phyloP scores from a whole-genome alignment of 2,888 invertebrate species.

The Phalera bucephala region DNA sequence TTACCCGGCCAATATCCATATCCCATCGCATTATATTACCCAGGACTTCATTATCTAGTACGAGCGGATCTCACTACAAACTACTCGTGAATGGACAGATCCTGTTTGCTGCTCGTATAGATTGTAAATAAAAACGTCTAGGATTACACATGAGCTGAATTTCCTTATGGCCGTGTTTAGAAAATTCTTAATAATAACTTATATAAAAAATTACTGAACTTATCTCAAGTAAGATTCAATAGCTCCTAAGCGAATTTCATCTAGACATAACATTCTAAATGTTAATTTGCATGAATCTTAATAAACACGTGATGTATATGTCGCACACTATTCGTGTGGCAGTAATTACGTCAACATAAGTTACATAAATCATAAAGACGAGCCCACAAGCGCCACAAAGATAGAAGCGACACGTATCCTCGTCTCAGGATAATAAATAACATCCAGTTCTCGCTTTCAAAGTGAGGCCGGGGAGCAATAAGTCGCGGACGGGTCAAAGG shows the following conservation, averaged over 20 bases:
- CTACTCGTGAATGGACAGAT: constrained; percentile 38
- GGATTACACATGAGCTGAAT: constrained; percentile 23
- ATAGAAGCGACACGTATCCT: constrained; percentile 76
- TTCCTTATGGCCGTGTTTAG: constrained; percentile 10
- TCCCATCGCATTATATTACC: constrained; percentile 42
- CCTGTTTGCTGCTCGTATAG: constrained; percentile 28
- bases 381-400: constrained; percentile 77
- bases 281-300: neutral
- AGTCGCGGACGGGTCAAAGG: constrained; percentile 80
- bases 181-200: constrained; percentile 2
- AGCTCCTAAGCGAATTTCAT: too few relatives aligned
- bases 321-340: constrained; percentile 47
- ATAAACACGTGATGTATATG: constrained; percentile 16
- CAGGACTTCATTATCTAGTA: constrained; percentile 53
- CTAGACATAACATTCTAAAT: constrained; percentile 1
- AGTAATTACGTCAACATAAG: constrained; percentile 75
- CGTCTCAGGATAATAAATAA: constrained; percentile 77
- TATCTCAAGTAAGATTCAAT: too few relatives aligned
- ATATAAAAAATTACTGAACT: too few relatives aligned
- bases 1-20: constrained; percentile 46
- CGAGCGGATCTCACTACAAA: constrained; percentile 37
- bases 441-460: constrained; percentile 79
- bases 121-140: constrained; percentile 24
- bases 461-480: constrained; percentile 79
- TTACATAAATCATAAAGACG: constrained; percentile 72